These are phyloP conservation scores for Pleuronectes platessa DNA, from an alignment of 2,113 vertebrate species.

Conservation along the genomic window DNA sequence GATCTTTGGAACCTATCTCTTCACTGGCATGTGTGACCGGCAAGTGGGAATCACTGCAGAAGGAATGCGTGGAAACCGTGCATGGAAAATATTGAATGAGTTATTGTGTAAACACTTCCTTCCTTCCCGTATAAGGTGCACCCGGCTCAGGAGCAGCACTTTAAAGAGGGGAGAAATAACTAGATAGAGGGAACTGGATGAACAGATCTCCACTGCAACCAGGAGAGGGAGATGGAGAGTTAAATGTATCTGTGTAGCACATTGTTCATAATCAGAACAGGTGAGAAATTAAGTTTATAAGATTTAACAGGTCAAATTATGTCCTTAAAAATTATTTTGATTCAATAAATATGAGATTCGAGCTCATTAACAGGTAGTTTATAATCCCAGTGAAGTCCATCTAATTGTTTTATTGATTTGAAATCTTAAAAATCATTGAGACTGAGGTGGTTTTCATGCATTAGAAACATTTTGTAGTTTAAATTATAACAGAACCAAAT, in stretches of 20 bases:
- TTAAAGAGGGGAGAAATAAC: constrained; percentile 30
- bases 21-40: constrained; percentile 1
- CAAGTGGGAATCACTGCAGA: not conserved
- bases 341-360: no score
- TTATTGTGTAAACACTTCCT: constrained; percentile 29
- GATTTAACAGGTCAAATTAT: no score
- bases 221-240: constrained; percentile 59
- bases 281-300: no score
- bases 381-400: no score
- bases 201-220: constrained; percentile 17
- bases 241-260: not conserved
- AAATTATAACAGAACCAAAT: not conserved
- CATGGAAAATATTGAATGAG: constrained; percentile 11
- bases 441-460: not conserved
- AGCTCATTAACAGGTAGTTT: no score
- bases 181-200: constrained; percentile 25
- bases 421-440: no score
- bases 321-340: no score
- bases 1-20: constrained; percentile 43
- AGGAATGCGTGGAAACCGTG: constrained; percentile 29
- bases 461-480: not conserved
- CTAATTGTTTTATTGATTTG: no score
- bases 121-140: constrained; percentile 47
- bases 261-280: not conserved
- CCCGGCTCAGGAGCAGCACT: constrained; percentile 12